Base-by-base conservation (phyloP, 2,888 invertebrate genomes). In the Eupithecia subfuscata region DNA sequence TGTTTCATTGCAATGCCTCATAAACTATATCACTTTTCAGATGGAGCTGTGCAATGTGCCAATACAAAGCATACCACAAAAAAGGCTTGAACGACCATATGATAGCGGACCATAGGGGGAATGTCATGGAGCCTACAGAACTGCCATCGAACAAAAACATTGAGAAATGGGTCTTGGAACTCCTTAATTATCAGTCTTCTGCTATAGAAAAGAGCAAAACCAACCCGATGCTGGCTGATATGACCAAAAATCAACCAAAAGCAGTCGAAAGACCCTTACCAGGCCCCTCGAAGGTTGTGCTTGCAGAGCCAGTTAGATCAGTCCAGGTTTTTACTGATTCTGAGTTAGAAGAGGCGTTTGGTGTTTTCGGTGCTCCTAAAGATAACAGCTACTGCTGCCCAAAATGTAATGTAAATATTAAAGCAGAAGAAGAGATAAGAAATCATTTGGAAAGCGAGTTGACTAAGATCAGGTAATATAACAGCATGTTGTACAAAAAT, bases 21-120 rank as follows among this genome's bases (percentile, higher is more conserved):
- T 18, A 73, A 48, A n/a, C 43, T 37, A 16, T 43, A 68, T 70
- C 60, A 63, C 78, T 84, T 89, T 84, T 16, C 85, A 96, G 96
- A 81, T 96, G 95, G 95, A 92, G 93, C 25, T 97, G 97, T 83
- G 92, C 90, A 25, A 85, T 92, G 2, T 97, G 97, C 83, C 90
- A 94, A 0, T 96, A 95, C 83, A 95, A 95, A 78, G 95, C 95
- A 0, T 95, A 96, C 79, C 96, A 95, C 81, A 94, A 92, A 77
- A 90, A 88, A 3, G 93, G 95, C 0, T 89, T 96, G 30, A 87
- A 91, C 37, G 95, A 95, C 2, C 97, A 97, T 83, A 95, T 95
- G 77, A 79, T 82, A 14, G 91, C 91, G 2, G 95, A 94, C 69
- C 96, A 96, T 81, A 80, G 83, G 12, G 83, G 89, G 6, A 86